Conservation (phyloP, 2,797 vertebrate genomes). For the Brachymystax lenok region DNA sequence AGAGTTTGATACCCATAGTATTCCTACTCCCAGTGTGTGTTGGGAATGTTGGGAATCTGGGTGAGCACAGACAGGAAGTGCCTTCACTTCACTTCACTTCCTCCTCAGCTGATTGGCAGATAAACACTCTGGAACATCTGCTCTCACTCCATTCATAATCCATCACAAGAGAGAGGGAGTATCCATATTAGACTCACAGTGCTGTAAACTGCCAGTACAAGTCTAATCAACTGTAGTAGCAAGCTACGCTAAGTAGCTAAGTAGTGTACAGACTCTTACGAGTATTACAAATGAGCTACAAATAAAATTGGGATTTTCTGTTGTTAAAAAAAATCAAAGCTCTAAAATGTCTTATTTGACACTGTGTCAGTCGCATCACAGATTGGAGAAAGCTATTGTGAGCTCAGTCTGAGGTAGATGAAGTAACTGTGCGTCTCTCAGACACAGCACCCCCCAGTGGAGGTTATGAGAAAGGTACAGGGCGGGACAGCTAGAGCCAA, state of each 20-base stretch:
- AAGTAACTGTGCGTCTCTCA: slow-evolving; percentile 8
- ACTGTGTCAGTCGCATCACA: background rate
- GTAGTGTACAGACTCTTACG: no score
- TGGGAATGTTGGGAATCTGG: slow-evolving; percentile 55
- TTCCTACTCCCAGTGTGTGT: slow-evolving; percentile 47
- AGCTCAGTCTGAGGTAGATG: background rate
- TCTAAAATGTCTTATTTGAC: background rate
- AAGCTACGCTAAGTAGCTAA: background rate
- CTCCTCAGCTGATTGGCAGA: slow-evolving; percentile 59
- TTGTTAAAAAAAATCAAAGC: background rate
- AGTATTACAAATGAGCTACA: background rate
- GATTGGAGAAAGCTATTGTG: background rate
- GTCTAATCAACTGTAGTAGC: background rate
- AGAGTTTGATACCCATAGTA: slow-evolving; percentile 46
- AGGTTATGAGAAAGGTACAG: slow-evolving; percentile 4
- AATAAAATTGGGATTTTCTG: background rate
- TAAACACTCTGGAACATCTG: slow-evolving; percentile 50
- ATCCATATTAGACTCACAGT: slow-evolving; percentile 11
- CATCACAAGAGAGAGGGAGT: slow-evolving; percentile 12
- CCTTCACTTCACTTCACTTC: slow-evolving; percentile 57
- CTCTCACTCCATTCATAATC: slow-evolving; percentile 25
- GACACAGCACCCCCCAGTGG: slow-evolving; percentile 41
- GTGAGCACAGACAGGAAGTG: slow-evolving; percentile 55
- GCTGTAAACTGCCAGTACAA: background rate
- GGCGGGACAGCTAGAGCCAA: slow-evolving; percentile 1